Percentiles rank a stretch among this genome's conserved stretches.
These are phyloP conservation scores for Frieseomelitta varia DNA, from an alignment of 1,140 invertebrate species.

Conservation along the genomic window DNA sequence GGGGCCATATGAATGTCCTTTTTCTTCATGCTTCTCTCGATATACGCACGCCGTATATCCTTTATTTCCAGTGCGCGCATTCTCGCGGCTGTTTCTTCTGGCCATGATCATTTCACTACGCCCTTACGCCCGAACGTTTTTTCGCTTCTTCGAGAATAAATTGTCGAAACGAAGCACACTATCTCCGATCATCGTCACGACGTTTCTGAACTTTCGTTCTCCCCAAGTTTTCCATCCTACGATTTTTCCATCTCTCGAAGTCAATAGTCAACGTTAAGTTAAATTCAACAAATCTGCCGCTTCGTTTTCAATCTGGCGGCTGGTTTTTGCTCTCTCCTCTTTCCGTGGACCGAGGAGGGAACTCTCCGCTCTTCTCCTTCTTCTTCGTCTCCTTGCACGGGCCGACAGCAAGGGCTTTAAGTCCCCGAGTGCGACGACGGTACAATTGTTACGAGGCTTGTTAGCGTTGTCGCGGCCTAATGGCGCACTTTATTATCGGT, in stretches of 20 bases:
- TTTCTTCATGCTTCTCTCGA: constrained; percentile 1
- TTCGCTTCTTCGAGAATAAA: neutral
- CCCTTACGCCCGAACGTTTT: neutral
- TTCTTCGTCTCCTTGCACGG: constrained; percentile 43
- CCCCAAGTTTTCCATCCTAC: too few species aligned
- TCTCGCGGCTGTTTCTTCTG: neutral
- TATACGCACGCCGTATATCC: neutral
- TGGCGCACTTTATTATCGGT: constrained; percentile 78
- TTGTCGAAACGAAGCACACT: neutral
- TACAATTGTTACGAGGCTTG: constrained; percentile 80
- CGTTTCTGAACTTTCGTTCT: too few species aligned
- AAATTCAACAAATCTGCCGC: neutral
- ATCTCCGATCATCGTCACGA: too few species aligned
- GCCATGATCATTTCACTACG: neutral
- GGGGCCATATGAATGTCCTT: constrained; percentile 33
- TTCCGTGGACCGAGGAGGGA: neutral
- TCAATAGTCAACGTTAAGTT: too few species aligned
- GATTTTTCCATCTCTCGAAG: too few species aligned
- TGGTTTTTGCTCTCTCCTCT: constrained; percentile 51
- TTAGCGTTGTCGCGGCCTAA: constrained; percentile 78
- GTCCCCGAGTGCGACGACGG: constrained; percentile 75
- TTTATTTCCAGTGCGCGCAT: neutral
- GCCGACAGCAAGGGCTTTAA: constrained; percentile 70
- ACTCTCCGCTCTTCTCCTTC: constrained; percentile 36
- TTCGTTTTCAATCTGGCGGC: neutral